Evolutionary conservation across 2,797 vertebrate genomes (phyloP).

Genomic region (Xenopus petersii): DNA sequence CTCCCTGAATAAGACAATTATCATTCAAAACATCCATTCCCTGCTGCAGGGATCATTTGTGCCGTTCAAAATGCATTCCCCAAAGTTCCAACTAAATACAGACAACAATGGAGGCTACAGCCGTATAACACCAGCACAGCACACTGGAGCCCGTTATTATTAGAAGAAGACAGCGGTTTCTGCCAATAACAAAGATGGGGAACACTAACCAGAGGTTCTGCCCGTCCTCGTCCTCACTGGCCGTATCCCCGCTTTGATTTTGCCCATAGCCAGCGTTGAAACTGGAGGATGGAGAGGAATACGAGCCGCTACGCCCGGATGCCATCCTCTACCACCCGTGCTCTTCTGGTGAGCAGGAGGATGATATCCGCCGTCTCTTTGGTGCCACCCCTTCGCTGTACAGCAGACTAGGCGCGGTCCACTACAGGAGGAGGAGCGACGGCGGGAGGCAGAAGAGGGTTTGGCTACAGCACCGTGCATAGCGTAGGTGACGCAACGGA

Average conservation of each 20-base stretch:
- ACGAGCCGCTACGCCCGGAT: slow-evolving; percentile 60
- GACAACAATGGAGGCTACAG: too few species aligned
- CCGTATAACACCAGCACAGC: too few species aligned
- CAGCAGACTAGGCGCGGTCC: slow-evolving; percentile 23
- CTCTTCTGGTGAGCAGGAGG: background rate
- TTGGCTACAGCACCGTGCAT: slow-evolving; percentile 11
- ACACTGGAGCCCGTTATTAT: too few species aligned
- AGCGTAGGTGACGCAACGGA: slow-evolving; percentile 34
- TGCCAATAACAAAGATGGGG: background rate
- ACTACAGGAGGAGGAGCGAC: slow-evolving; percentile 14
- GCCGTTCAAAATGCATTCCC: too few species aligned
- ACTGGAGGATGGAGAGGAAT: slow-evolving; percentile 57
- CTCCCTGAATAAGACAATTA: too few species aligned
- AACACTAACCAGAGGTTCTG: slow-evolving; percentile 85
- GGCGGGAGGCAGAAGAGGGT: slow-evolving; percentile 6
- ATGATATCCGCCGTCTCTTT: background rate
- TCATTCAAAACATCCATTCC: too few species aligned
- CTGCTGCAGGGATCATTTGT: too few species aligned
- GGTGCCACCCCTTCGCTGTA: background rate
- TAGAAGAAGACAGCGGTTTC: background rate
- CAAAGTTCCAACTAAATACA: too few species aligned
- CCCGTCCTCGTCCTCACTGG: slow-evolving; percentile 84
- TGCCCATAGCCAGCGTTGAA: slow-evolving; percentile 50
- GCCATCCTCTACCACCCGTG: slow-evolving; percentile 55
- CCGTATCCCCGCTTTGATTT: slow-evolving; percentile 58